Conservation (phyloP, 2,888 invertebrate genomes). For the Cheilosia vulpina region DNA sequence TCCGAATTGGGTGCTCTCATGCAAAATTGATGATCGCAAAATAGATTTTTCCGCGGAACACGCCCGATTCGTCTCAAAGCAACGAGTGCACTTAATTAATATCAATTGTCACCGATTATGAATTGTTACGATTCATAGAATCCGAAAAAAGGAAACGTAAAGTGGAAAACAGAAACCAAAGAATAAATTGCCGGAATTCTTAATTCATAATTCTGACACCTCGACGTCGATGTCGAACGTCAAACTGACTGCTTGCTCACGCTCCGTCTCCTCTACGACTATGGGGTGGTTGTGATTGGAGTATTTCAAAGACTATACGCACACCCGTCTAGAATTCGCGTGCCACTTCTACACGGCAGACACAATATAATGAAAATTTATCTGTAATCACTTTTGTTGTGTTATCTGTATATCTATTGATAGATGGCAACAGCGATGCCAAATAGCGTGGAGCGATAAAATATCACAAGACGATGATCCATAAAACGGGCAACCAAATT, state of each 20-base stretch:
- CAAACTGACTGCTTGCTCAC: slow-evolving; percentile 28
- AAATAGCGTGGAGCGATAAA: slow-evolving; percentile 2
- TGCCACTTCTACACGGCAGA: not conserved
- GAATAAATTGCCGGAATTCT: slow-evolving; percentile 17
- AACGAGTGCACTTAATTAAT: slow-evolving; percentile 52
- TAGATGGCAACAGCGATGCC: slow-evolving; percentile 23
- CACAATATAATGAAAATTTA: slow-evolving; percentile 18
- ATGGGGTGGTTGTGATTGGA: slow-evolving; percentile 10
- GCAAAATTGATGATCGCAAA: slow-evolving; percentile 40
- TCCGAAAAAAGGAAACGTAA: not conserved
- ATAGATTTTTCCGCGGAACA: slow-evolving; percentile 39
- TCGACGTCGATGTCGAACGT: slow-evolving; percentile 43
- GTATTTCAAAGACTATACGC: slow-evolving; percentile 9
- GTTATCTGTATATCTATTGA: slow-evolving; percentile 32
- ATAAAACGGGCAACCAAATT: slow-evolving; percentile 2
- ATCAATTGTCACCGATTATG: slow-evolving; percentile 35
- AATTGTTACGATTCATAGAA: slow-evolving; percentile 3
- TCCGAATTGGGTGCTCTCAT: not conserved
- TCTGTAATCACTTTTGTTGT: slow-evolving; percentile 9
- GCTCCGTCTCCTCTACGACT: not conserved
- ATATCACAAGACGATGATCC: not conserved
- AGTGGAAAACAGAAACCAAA: not conserved
- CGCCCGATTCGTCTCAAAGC: slow-evolving; percentile 28
- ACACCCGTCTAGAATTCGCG: slow-evolving; percentile 5
- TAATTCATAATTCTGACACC: slow-evolving; percentile 42